Evolutionary conservation across 2,888 invertebrate species (phyloP).

Genomic region (Eupeodes latifasciatus): DNA sequence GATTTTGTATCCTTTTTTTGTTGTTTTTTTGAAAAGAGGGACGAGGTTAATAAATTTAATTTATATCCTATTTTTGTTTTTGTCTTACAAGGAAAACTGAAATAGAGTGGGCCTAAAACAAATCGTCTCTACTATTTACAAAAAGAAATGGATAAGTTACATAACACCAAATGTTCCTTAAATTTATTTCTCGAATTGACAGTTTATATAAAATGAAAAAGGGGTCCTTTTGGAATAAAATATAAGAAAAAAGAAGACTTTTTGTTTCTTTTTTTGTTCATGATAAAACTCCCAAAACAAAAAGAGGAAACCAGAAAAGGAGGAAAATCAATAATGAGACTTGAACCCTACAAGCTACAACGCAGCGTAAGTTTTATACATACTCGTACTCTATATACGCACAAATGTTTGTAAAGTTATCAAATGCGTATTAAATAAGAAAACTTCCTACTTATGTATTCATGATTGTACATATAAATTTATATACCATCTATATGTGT

Average conservation of each 20-base stretch:
- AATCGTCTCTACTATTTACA: background rate
- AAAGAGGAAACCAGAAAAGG: conserved; percentile 9
- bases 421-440: conserved; percentile 39
- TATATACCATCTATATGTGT: background rate
- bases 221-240: background rate
- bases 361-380: background rate
- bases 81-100: background rate
- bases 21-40: background rate
- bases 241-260: background rate
- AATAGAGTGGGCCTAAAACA: background rate
- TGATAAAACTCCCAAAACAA: conserved; percentile 2
- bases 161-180: background rate
- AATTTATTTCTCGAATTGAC: conserved; percentile 10
- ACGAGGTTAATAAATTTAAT: background rate
- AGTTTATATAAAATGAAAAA: background rate
- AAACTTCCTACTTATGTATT: conserved; percentile 24
- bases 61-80: background rate
- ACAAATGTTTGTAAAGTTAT: conserved; percentile 31
- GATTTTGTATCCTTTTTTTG: background rate
- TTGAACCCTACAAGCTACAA: background rate
- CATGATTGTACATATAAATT: conserved; percentile 1
- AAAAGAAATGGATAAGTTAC: conserved; percentile 1
- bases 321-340: conserved; percentile 49
- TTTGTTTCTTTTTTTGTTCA: background rate
- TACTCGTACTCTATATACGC: no score